Evolutionary conservation across 92 coral and sea anemone species (phyloP).

Genomic region (Palythoa grandiflora): DNA sequence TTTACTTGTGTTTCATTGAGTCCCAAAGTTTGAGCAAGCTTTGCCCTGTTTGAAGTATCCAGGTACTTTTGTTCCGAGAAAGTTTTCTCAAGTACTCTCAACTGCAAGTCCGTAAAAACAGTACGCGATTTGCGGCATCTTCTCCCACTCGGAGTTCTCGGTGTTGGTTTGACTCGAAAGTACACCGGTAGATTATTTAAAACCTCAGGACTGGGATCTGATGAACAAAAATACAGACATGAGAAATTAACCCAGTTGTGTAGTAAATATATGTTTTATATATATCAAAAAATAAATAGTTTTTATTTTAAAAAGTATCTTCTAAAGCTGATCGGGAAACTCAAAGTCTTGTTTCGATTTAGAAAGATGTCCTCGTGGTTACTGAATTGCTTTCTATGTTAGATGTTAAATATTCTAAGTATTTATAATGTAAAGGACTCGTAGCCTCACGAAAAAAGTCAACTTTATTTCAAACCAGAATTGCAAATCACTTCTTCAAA

Average conservation of each 20-base stretch:
- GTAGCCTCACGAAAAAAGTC: not conserved
- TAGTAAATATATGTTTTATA: not conserved
- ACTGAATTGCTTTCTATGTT: no score
- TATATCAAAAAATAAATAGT: not conserved
- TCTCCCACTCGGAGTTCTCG: slow-evolving; percentile 95
- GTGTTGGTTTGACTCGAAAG: slow-evolving; percentile 96
- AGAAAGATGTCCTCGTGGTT: not conserved
- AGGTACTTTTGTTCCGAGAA: slow-evolving; percentile 96
- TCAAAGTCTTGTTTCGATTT: not conserved
- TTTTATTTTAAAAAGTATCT: not conserved
- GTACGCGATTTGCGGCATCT: slow-evolving; percentile 98
- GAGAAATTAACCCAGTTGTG: not conserved
- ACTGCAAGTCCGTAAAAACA: slow-evolving; percentile 96
- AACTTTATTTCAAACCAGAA: not conserved
- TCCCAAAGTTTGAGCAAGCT: slow-evolving; percentile 92
- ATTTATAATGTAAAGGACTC: not conserved
- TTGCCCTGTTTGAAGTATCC: slow-evolving; percentile 96
- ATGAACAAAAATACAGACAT: slow-evolving; percentile 16
- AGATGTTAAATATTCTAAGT: not conserved
- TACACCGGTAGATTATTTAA: slow-evolving; percentile 90
- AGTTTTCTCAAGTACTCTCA: slow-evolving; percentile 92
- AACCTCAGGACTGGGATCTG: slow-evolving; percentile 91
- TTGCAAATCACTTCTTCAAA: not conserved
- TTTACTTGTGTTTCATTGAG: slow-evolving; percentile 97
- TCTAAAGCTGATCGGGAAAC: not conserved